phyloP scores from a whole-genome alignment of 2,797 vertebrate genomes.

The Nyctibius grandis region DNA sequence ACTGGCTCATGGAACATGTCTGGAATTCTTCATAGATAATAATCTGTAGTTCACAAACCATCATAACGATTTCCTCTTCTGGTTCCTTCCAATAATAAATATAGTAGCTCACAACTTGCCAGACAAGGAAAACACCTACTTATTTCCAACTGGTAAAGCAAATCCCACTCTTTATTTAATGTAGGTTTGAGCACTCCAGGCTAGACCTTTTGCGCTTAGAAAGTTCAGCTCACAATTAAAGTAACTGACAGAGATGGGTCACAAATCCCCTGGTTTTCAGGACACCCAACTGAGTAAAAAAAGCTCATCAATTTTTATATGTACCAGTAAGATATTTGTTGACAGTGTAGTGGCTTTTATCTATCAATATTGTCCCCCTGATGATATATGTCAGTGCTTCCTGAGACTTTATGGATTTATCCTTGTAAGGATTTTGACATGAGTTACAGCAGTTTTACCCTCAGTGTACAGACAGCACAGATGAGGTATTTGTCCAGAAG shows the following conservation, averaged over 20 bases:
- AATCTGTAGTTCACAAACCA: background rate
- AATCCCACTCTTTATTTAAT: background rate
- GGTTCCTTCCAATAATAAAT: background rate
- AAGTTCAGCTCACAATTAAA: constrained; percentile 4
- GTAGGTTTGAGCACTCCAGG: background rate
- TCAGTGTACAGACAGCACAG: background rate
- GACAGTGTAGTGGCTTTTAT: constrained; percentile 40
- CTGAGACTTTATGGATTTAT: constrained; percentile 56
- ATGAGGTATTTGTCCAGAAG: background rate
- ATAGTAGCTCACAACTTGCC: background rate
- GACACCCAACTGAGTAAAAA: constrained; percentile 9
- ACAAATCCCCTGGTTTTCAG: constrained; percentile 3
- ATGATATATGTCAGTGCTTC: background rate
- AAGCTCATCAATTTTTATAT: constrained; percentile 45
- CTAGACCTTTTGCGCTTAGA: background rate
- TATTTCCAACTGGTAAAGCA: background rate
- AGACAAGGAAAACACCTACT: background rate
- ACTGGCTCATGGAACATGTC: background rate
- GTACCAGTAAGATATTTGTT: background rate
- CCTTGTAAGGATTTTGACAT: constrained; percentile 36
- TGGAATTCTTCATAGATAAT: background rate
- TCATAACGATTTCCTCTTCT: background rate
- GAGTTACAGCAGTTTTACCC: constrained; percentile 26
- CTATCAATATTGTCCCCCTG: constrained; percentile 31
- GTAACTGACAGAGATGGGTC: constrained; percentile 5